Evolutionary conservation across 2,797 vertebrate species (phyloP), one percentile per base, ranked within the genome.

Genomic region (Huso huso): DNA sequence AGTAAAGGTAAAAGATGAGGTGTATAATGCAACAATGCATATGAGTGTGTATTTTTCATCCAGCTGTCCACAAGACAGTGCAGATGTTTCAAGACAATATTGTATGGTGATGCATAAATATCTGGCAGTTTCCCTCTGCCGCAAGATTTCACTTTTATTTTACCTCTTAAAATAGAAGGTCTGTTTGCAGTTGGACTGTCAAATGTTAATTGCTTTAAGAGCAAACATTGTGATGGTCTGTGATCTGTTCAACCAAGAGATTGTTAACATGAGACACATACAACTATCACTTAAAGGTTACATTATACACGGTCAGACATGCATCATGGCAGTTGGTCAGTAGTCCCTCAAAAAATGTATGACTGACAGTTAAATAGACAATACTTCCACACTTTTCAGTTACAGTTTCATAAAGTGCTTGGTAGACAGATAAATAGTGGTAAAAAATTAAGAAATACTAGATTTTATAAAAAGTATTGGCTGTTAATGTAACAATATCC

Each of bases 1-100:
- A 66, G 64, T 51, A 82, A 68, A 81, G 72, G 75, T 82, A 80
- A 78, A 72, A 75, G 72, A 76, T 73, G 71, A 81, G 67, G 70
- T 64, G 6, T 64, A 75, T 72, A 69, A 73, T 79, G 49, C 79
- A 78, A 79, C 76, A 77, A 74, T 73, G 69, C 62, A 61, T 62
- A 61, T 62, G 59, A 23, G 23, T 51, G 60, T 62, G 66, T 55
- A 57, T 68, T 52, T 68, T 68, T 68, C 61, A 53, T 50, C 50
- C 37, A 49, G 60, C 11, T 67, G 59, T 67, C 15, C 66, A 51
- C 37, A 67, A 67, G 11, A 48, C 49, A 23, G 10, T 61, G 59
- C 58, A 62, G 49, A 57, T 49, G 66, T 13, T 51, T 61, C 57
- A 11, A 37, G 23, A 37, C 23, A 49, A 52, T 61, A 62, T 18